phyloP scores from a whole-genome alignment of 2,888 invertebrate genomes.

The Chouioia cunea region DNA sequence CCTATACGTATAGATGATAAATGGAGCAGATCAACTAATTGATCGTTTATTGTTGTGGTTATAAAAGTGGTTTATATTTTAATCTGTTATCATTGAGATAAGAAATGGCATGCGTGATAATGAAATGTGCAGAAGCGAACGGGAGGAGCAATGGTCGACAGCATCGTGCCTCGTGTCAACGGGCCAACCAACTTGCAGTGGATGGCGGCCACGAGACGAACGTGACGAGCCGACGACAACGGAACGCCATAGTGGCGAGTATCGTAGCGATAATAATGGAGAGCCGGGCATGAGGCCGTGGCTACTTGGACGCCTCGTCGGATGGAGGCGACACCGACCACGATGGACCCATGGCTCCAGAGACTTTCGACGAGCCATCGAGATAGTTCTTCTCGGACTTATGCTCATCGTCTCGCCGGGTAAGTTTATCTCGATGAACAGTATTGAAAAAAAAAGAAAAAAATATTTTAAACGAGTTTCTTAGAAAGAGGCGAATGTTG shows the following conservation, averaged over 20 bases:
- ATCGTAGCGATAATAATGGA: background rate
- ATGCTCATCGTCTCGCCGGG: conserved; percentile 66
- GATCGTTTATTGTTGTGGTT: no score
- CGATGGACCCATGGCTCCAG: conserved; percentile 49
- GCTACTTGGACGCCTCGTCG: conserved; percentile 23
- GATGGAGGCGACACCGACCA: conserved; percentile 52
- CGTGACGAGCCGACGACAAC: conserved; percentile 49
- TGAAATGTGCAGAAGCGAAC: no score
- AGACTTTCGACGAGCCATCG: conserved; percentile 58
- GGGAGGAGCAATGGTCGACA: no score
- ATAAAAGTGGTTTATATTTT: no score
- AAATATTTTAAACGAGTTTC: background rate
- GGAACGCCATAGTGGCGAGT: conserved; percentile 21
- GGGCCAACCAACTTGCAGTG: conserved; percentile 65
- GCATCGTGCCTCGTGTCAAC: conserved; percentile 52
- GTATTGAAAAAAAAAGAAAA: background rate
- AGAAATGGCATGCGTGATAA: no score
- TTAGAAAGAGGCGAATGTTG: background rate
- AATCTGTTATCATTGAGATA: no score
- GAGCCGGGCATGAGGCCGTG: conserved; percentile 7
- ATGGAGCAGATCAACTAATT: no score
- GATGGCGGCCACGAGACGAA: conserved; percentile 50
- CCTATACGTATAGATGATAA: no score
- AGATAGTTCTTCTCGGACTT: conserved; percentile 65
- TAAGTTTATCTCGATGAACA: conserved; percentile 41